These are phyloP conservation scores for Sinocyclocheilus grahami DNA, from an alignment of 2,113 vertebrate species.

Conservation along the genomic window DNA sequence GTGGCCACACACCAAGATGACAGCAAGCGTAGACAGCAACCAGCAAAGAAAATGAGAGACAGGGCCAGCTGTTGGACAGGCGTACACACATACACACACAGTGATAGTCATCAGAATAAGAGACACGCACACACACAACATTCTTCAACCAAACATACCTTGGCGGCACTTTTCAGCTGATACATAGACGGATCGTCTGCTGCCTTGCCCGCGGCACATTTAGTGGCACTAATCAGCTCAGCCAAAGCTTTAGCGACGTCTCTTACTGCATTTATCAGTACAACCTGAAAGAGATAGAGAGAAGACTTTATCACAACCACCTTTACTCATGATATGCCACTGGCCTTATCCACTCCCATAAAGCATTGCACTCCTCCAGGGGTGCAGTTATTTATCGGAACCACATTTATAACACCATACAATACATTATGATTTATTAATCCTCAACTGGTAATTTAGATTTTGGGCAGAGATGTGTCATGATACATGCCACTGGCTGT, in stretches of 20 bases:
- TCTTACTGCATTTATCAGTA: conserved; percentile 96
- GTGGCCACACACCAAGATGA: conserved; percentile 42
- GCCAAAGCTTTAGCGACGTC: conserved; percentile 98
- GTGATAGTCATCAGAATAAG: background rate
- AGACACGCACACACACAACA: background rate
- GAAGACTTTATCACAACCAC: conserved; percentile 7
- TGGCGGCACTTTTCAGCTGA: conserved; percentile 96
- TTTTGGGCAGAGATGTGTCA: background rate
- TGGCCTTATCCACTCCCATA: background rate
- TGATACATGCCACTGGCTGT: conserved; percentile 17
- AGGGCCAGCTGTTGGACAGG: conserved; percentile 47
- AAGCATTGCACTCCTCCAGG: background rate
- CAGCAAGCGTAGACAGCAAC: conserved; percentile 31
- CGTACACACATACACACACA: background rate
- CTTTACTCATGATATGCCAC: conserved; percentile 13
- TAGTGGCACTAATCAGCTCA: conserved; percentile 95
- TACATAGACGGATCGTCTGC: conserved; percentile 98
- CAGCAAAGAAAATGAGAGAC: conserved; percentile 53
- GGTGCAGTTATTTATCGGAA: conserved; percentile 27
- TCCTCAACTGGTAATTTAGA: background rate
- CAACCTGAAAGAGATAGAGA: conserved; percentile 79
- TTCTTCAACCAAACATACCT: conserved; percentile 75
- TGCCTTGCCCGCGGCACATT: conserved; percentile 93
- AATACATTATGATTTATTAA: conserved; percentile 2
- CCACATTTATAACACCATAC: background rate